Evolutionary conservation across 2,888 invertebrate species (phyloP).

Genomic region (Scaptomyza cyrtandrae): DNA sequence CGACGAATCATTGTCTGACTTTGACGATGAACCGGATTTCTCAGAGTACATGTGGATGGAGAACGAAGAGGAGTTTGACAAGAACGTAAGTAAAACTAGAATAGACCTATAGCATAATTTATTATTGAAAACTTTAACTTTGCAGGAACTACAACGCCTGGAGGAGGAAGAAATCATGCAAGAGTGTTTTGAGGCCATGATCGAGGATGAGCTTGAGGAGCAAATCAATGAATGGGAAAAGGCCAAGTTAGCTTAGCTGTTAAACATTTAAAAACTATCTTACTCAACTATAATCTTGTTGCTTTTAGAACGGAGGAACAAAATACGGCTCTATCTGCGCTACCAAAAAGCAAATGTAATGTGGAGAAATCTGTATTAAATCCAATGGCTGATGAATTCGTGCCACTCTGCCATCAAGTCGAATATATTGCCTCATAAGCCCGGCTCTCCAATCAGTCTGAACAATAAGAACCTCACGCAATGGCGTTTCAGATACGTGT

Average conservation of each 20-base stretch:
- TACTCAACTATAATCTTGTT: neutral
- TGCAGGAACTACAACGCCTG: slow-evolving; percentile 91
- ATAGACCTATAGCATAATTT: neutral
- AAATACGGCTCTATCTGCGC: slow-evolving; percentile 83
- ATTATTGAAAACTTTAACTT: neutral
- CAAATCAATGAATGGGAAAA: slow-evolving; percentile 83
- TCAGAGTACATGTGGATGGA: slow-evolving; percentile 98
- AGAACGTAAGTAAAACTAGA: slow-evolving; percentile 87
- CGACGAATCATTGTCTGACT: slow-evolving; percentile 81
- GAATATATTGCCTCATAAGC: slow-evolving; percentile 81
- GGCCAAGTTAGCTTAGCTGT: slow-evolving; percentile 71
- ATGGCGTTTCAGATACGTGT: slow-evolving; percentile 45
- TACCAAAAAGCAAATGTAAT: slow-evolving; percentile 81
- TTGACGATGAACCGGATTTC: slow-evolving; percentile 87
- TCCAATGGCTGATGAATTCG: slow-evolving; percentile 94
- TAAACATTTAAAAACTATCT: neutral
- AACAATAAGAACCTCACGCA: slow-evolving; percentile 60
- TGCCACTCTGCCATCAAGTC: slow-evolving; percentile 86
- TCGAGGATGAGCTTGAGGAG: slow-evolving; percentile 89
- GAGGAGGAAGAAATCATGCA: slow-evolving; percentile 95
- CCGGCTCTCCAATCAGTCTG: slow-evolving; percentile 49
- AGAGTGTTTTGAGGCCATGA: slow-evolving; percentile 93
- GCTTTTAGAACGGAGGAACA: slow-evolving; percentile 79
- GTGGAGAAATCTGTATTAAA: slow-evolving; percentile 90
- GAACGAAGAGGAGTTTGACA: slow-evolving; percentile 96